phyloP scores from a whole-genome alignment of 2,888 invertebrate species.

The Homarus gammarus region DNA sequence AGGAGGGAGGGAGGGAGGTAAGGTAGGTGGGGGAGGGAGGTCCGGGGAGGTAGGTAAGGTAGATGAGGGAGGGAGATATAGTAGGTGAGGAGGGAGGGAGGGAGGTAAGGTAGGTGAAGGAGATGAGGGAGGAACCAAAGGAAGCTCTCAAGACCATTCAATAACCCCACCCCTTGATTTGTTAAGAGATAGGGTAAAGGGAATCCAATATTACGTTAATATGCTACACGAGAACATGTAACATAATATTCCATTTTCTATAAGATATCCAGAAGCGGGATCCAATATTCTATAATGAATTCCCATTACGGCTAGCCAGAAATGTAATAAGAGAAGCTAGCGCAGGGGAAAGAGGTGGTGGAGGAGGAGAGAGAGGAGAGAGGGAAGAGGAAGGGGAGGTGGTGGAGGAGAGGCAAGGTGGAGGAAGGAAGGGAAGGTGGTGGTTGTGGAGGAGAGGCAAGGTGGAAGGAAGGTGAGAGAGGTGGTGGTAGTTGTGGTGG shows the following conservation, averaged over 20 bases:
- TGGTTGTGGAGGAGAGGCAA: background rate
- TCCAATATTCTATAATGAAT: slow-evolving; percentile 69
- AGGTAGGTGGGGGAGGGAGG: background rate
- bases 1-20: too few relatives aligned
- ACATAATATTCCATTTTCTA: slow-evolving; percentile 67
- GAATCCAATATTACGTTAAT: slow-evolving; percentile 67
- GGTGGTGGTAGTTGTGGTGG: background rate
- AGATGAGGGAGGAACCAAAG: slow-evolving; percentile 6
- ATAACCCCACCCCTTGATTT: slow-evolving; percentile 59
- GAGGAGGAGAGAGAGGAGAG: background rate
- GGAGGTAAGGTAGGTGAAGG: background rate
- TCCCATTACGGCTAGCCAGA: slow-evolving; percentile 65
- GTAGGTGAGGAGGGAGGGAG: background rate
- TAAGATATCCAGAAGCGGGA: slow-evolving; percentile 59
- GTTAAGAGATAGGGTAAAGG: slow-evolving; percentile 65
- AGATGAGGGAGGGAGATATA: background rate
- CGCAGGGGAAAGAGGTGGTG: slow-evolving; percentile 18
- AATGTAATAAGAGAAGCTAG: slow-evolving; percentile 59
- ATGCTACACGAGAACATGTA: slow-evolving; percentile 54
- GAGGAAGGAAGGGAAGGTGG: slow-evolving; percentile 5
- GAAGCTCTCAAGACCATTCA: slow-evolving; percentile 45
- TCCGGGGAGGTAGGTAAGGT: background rate
- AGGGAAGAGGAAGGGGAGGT: slow-evolving; percentile 12
- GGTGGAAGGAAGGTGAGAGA: background rate
- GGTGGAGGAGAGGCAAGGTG: background rate